Evolutionary conservation across 2,797 vertebrate species (phyloP).

Genomic region (Podarcis siculus): DNA sequence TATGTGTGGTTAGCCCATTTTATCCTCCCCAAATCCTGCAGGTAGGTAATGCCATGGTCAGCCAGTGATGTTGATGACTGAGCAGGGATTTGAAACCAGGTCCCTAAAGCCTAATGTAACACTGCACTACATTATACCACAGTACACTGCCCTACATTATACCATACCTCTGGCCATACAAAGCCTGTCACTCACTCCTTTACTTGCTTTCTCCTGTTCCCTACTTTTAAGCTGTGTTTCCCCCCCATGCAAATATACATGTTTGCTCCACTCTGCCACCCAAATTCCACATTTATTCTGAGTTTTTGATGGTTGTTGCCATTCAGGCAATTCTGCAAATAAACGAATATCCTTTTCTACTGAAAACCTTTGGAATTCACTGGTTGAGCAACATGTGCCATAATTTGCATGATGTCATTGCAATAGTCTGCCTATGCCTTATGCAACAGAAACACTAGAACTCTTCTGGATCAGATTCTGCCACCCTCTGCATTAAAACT

Average conservation of each 20-base stretch:
- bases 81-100: not conserved
- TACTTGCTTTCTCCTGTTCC: not conserved
- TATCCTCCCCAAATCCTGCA: not conserved
- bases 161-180: not conserved
- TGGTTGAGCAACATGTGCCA: not conserved
- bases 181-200: not conserved
- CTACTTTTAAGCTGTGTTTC: not conserved
- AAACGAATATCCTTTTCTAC: not conserved
- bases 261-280: not conserved
- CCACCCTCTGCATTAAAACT: not conserved
- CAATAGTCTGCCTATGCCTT: not conserved
- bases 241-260: not conserved
- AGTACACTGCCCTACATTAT: not conserved
- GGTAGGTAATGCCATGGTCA: not conserved
- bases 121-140: not conserved
- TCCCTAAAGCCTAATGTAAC: too few species aligned
- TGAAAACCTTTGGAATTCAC: not conserved
- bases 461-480: fast-evolving
- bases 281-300: not conserved
- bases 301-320: not conserved
- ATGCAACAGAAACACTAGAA: not conserved
- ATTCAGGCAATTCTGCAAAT: not conserved
- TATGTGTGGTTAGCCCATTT: not conserved
- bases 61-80: not conserved
- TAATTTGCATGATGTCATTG: not conserved